phyloP scores from a whole-genome alignment of 2,113 vertebrate species.

The Chionomys nivalis region DNA sequence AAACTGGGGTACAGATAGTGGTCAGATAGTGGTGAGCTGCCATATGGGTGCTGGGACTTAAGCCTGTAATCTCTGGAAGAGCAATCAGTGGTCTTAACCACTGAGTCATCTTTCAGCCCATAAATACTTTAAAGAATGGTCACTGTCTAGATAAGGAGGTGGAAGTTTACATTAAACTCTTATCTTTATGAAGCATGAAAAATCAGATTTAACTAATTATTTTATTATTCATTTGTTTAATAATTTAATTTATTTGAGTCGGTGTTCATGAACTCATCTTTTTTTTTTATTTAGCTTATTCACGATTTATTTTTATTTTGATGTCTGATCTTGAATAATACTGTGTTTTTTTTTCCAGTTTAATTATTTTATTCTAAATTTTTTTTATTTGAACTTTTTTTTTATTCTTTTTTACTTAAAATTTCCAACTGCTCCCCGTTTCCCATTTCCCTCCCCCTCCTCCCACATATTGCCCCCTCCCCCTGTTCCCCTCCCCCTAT shows the following conservation, averaged over 20 bases:
- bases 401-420: no score
- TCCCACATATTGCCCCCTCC: no score
- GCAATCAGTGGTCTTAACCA: no score
- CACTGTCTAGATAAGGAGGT: not conserved
- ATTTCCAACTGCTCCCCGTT: no score
- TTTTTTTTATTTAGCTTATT: no score
- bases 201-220: not conserved
- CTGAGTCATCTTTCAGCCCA: not conserved
- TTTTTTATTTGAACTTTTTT: no score
- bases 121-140: not conserved
- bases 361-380: no score
- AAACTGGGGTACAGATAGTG: not conserved
- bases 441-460: no score
- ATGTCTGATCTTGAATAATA: no score
- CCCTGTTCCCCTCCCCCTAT: no score
- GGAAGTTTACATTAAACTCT: not conserved
- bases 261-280: not conserved
- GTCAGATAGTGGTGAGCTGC: not conserved
- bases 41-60: not conserved
- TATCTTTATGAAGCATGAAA: not conserved
- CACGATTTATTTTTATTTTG: no score
- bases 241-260: slow-evolving; percentile 21
- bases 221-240: not conserved
- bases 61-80: not conserved
- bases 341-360: no score